Evolutionary conservation across 2,113 vertebrate species (phyloP).

Genomic region (Labeo rohita): DNA sequence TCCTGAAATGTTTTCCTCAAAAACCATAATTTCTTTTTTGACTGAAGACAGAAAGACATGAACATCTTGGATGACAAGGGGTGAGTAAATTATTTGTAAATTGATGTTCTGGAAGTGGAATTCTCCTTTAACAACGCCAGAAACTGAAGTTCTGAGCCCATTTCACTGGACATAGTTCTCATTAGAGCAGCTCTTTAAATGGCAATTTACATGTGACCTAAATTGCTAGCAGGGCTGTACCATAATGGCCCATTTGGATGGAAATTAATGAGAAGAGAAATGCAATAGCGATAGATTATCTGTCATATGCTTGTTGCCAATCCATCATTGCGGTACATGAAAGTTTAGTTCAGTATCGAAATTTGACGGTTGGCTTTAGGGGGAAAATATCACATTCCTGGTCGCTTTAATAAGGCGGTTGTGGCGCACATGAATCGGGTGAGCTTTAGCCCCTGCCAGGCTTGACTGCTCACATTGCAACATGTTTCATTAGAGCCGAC

Average conservation of each 20-base stretch:
- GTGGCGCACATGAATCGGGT: constrained; percentile 19
- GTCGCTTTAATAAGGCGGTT: not conserved
- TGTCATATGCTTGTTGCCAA: constrained; percentile 39
- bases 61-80: too few relatives aligned
- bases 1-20: too few relatives aligned
- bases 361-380: not conserved
- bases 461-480: constrained; percentile 32
- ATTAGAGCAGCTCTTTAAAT: constrained; percentile 47
- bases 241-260: constrained; percentile 33
- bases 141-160: constrained; percentile 17
- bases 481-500: constrained; percentile 30
- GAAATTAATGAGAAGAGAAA: constrained; percentile 40
- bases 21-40: too few relatives aligned
- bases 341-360: not conserved
- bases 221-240: constrained; percentile 1
- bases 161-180: not conserved
- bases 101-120: too few relatives aligned
- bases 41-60: too few relatives aligned
- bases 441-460: constrained; percentile 20
- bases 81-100: too few relatives aligned
- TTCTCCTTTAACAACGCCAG: not conserved
- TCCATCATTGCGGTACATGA: constrained; percentile 3
- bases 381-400: not conserved
- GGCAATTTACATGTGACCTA: constrained; percentile 45
- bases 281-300: constrained; percentile 40